Evolutionary conservation across 2,113 vertebrate species (phyloP).

Genomic region (Poeciliopsis turrubarensis): DNA sequence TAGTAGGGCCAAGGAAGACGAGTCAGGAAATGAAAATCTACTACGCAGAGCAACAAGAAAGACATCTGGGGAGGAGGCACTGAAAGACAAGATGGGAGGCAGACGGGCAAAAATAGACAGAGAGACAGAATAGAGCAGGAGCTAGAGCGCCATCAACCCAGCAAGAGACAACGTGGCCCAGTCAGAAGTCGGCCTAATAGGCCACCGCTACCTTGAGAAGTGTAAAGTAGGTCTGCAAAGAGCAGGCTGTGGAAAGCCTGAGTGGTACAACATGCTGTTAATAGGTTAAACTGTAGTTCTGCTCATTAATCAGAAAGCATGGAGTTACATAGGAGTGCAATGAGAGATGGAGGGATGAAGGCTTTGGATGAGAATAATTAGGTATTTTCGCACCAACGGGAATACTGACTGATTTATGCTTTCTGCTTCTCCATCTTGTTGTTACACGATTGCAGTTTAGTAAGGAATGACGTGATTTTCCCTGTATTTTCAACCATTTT

Average conservation of each 20-base stretch:
- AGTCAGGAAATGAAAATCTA: not conserved
- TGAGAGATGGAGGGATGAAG: slow-evolving; percentile 54
- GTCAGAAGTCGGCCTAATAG: slow-evolving; percentile 55
- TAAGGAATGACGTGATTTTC: not conserved
- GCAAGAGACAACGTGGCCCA: slow-evolving; percentile 24
- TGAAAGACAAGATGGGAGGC: slow-evolving; percentile 22
- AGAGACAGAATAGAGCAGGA: slow-evolving; percentile 12
- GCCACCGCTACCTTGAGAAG: slow-evolving; percentile 60
- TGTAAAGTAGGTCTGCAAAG: slow-evolving; percentile 67
- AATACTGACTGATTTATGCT: slow-evolving; percentile 4
- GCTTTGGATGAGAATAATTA: slow-evolving; percentile 48
- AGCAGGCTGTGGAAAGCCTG: slow-evolving; percentile 63
- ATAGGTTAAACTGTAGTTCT: slow-evolving; percentile 57
- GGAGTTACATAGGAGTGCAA: slow-evolving; percentile 38
- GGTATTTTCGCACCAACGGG: slow-evolving; percentile 47
- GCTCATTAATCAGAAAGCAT: slow-evolving; percentile 68
- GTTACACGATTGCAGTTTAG: not conserved
- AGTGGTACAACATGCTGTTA: slow-evolving; percentile 64
- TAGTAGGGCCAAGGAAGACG: not conserved
- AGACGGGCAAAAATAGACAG: slow-evolving; percentile 3
- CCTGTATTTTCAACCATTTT: not conserved
- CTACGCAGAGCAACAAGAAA: slow-evolving; percentile 14
- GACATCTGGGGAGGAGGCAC: slow-evolving; percentile 26
- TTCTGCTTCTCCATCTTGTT: slow-evolving; percentile 1
- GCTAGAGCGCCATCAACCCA: slow-evolving; percentile 14